Conservation (phyloP, 2,797 vertebrate genomes). For the Pangasius macronema region DNA sequence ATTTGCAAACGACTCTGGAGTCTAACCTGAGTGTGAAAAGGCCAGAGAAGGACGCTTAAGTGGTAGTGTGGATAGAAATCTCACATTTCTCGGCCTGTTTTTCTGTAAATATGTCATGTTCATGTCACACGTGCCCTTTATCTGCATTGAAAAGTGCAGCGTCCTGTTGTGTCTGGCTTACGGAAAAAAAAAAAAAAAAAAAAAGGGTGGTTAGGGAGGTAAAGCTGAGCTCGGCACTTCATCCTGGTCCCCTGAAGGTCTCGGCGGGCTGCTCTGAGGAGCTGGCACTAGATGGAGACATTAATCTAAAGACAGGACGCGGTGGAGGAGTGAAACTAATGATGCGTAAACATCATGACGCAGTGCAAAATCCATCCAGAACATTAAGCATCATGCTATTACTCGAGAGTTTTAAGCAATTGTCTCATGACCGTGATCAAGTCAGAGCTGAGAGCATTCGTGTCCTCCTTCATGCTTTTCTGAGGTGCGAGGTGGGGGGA, state of each 20-base stretch:
- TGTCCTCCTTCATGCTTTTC: background rate
- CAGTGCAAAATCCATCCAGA: conserved; percentile 48
- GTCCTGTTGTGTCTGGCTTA: background rate
- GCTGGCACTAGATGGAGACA: conserved; percentile 73
- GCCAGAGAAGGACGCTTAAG: conserved; percentile 34
- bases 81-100: background rate
- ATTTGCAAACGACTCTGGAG: conserved; percentile 37
- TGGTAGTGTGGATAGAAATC: conserved; percentile 26
- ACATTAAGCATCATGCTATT: background rate
- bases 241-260: background rate
- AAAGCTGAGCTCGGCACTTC: background rate
- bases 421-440: background rate
- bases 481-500: too few species aligned
- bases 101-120: conserved; percentile 22
- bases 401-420: background rate
- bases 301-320: conserved; percentile 56
- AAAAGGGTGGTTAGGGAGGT: background rate
- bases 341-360: conserved; percentile 43
- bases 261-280: conserved; percentile 56
- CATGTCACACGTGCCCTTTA: conserved; percentile 20
- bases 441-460: background rate
- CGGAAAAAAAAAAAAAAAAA: background rate
- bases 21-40: conserved; percentile 28
- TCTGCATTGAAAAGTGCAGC: conserved; percentile 11
- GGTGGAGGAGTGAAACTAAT: conserved; percentile 20